These are phyloP conservation scores for Neodon shergylaensis DNA, from an alignment of 2,113 vertebrate genomes.

Conservation along the genomic window DNA sequence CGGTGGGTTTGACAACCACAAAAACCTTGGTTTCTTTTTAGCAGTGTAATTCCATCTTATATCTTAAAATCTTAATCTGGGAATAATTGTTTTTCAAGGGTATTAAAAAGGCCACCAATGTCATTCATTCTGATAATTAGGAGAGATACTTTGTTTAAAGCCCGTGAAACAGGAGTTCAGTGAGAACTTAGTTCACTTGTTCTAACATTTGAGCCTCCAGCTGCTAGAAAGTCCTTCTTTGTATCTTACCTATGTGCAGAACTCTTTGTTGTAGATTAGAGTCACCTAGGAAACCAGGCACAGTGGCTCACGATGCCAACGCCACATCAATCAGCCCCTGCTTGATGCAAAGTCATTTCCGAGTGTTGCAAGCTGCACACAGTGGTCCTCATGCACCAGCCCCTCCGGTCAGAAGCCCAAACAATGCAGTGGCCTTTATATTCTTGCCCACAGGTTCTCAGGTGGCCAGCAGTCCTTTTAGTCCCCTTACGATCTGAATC, in stretches of 20 bases:
- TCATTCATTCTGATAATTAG: not conserved
- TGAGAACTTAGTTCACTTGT: not conserved
- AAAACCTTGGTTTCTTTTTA: not conserved
- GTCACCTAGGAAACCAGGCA: slow-evolving; percentile 24
- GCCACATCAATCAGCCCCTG: not conserved
- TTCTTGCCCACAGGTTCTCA: not conserved
- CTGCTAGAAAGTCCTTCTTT: not conserved
- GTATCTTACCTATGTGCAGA: not conserved
- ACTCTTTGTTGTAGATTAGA: not conserved
- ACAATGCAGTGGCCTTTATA: not conserved
- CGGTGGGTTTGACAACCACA: slow-evolving; percentile 71
- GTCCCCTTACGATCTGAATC: not conserved
- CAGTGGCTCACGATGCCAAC: not conserved
- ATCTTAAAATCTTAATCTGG: slow-evolving; percentile 15
- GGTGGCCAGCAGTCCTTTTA: not conserved
- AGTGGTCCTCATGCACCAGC: not conserved
- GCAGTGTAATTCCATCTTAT: not conserved
- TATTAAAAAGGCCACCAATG: not conserved
- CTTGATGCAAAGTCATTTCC: slow-evolving; percentile 36
- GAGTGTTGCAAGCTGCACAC: not conserved
- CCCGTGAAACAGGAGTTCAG: not conserved
- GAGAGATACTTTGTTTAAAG: not conserved
- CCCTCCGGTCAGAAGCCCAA: not conserved
- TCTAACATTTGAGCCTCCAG: not conserved
- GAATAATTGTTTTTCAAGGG: not conserved